Evolutionary conservation across 2,797 vertebrate genomes (phyloP).

Genomic region (Pseudocheirus occidentalis): DNA sequence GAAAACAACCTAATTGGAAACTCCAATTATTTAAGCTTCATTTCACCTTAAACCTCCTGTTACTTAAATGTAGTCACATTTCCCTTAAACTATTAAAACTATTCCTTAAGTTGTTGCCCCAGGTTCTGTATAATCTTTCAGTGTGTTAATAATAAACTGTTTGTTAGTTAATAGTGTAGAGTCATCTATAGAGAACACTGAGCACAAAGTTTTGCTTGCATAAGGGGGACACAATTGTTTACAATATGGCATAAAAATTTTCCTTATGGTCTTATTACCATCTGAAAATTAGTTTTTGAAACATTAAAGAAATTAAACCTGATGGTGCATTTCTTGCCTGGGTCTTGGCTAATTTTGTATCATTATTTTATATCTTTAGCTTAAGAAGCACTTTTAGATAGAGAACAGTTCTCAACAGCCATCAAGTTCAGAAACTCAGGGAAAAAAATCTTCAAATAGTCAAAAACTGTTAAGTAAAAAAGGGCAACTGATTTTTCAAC

Average conservation of each 20-base stretch:
- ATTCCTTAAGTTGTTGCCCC: constrained; percentile 29
- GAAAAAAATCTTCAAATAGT: constrained; percentile 22
- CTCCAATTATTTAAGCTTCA: constrained; percentile 27
- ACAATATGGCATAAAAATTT: not conserved
- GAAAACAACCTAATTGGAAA: constrained; percentile 30
- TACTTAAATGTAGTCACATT: constrained; percentile 36
- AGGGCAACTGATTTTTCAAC: not conserved
- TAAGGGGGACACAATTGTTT: not conserved
- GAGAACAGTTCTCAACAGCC: constrained; percentile 17
- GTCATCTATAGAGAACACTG: constrained; percentile 24
- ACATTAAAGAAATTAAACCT: constrained; percentile 37
- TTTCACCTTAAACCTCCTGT: constrained; percentile 25
- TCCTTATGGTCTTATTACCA: not conserved
- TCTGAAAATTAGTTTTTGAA: constrained; percentile 25
- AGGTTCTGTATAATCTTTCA: constrained; percentile 44
- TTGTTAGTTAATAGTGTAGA: constrained; percentile 38
- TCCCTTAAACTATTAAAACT: constrained; percentile 39
- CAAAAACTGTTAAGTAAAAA: not conserved
- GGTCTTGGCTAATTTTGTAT: constrained; percentile 30
- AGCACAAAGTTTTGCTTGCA: not conserved
- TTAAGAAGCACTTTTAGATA: not conserved
- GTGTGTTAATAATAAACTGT: constrained; percentile 37
- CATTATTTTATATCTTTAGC: constrained; percentile 50
- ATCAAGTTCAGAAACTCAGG: constrained; percentile 10
- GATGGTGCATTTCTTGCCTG: not conserved